These are phyloP conservation scores for Pocillopora damicornis DNA, from an alignment of 64 coral and sea anemone genomes.

Conservation along the genomic window DNA sequence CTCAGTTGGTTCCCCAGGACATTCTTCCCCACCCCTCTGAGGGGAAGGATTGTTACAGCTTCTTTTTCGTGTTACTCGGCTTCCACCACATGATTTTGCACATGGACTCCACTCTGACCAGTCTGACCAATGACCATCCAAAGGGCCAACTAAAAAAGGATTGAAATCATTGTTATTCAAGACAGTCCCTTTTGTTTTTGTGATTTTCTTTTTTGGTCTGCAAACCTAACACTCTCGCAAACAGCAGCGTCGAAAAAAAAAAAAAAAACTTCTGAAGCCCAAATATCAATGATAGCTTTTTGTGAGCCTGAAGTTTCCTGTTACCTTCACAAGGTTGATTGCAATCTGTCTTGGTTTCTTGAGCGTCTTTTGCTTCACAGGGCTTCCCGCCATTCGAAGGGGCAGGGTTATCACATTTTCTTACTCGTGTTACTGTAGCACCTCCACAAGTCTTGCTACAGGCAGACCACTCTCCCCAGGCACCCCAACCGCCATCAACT, in stretches of 20 bases:
- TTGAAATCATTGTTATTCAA: background rate
- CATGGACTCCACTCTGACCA: constrained; percentile 45
- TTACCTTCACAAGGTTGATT: constrained; percentile 52
- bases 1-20: constrained; percentile 27
- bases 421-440: constrained; percentile 28
- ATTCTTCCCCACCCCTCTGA: constrained; percentile 30
- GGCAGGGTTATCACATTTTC: constrained; percentile 42
- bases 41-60: constrained; percentile 40
- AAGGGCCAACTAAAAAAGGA: constrained; percentile 2
- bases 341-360: constrained; percentile 53
- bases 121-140: constrained; percentile 44
- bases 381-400: constrained; percentile 35
- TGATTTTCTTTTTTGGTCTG: background rate
- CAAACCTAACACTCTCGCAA: too few species aligned
- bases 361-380: constrained; percentile 39
- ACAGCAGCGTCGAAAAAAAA: background rate
- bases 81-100: constrained; percentile 45
- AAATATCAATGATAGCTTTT: background rate
- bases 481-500: constrained; percentile 62
- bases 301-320: background rate
- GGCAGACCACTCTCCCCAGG: constrained; percentile 37
- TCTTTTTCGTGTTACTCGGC: constrained; percentile 9
- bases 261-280: too few species aligned
- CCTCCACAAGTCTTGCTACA: constrained; percentile 62
- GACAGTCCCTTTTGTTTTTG: background rate